Evolutionary conservation across 1,140 invertebrate genomes (phyloP).

Genomic region (Ceratina japonica): DNA sequence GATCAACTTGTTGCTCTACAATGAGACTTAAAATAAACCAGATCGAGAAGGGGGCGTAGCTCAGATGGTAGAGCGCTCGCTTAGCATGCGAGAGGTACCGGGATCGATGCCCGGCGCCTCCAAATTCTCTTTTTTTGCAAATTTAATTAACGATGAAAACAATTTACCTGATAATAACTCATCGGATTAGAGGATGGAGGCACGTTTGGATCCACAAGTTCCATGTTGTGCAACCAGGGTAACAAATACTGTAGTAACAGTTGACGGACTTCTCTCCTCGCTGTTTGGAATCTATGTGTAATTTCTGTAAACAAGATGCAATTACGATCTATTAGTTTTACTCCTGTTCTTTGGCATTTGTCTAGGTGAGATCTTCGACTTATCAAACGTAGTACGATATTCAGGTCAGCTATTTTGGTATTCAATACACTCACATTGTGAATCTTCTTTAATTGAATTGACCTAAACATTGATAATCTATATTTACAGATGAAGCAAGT

Average conservation of each 20-base stretch:
- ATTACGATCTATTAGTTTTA: background rate
- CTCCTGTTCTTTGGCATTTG: too few relatives aligned
- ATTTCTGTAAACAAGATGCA: slow-evolving; percentile 87
- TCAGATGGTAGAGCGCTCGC: slow-evolving; percentile 93
- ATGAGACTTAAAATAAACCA: background rate
- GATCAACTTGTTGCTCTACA: background rate
- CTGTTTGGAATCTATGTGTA: slow-evolving; percentile 97
- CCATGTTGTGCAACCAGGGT: slow-evolving; percentile 99
- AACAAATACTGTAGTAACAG: slow-evolving; percentile 94
- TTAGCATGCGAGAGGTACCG: slow-evolving; percentile 93
- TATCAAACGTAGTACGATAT: background rate
- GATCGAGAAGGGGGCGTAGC: slow-evolving; percentile 79
- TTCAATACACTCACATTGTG: background rate
- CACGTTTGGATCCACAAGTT: slow-evolving; percentile 97
- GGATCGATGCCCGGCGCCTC: slow-evolving; percentile 91
- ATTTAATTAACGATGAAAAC: background rate
- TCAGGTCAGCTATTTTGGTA: background rate
- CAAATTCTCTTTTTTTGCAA: slow-evolving; percentile 73
- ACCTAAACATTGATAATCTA: background rate
- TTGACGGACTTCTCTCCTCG: slow-evolving; percentile 92
- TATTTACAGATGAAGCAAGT: background rate
- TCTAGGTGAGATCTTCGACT: background rate
- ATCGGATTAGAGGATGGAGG: slow-evolving; percentile 88
- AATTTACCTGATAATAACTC: slow-evolving; percentile 89
- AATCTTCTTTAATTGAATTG: background rate